Conservation (phyloP, 2,888 invertebrate species). For the Desoria tigrina region DNA sequence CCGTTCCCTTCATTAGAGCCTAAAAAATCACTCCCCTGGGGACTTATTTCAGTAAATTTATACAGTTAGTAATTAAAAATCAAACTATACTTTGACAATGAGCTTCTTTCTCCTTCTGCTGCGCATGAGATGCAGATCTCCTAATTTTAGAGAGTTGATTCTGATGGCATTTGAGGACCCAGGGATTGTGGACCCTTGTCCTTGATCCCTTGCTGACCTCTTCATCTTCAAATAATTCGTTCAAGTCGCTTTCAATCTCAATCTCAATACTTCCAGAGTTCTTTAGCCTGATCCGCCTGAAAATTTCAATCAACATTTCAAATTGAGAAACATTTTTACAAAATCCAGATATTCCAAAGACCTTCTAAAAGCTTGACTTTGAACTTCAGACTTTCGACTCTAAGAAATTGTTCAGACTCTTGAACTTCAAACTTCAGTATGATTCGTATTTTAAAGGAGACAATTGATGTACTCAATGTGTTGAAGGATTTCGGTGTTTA, state of each 20-base stretch:
- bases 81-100: conserved; percentile 42
- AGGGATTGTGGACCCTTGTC: conserved; percentile 58
- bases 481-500: too few species aligned
- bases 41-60: too few species aligned
- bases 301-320: too few species aligned
- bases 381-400: too few species aligned
- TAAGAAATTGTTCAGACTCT: too few species aligned
- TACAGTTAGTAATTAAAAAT: too few species aligned
- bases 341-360: not conserved
- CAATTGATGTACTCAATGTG: too few species aligned
- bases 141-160: conserved; percentile 57
- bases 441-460: too few species aligned
- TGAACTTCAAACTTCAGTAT: too few species aligned
- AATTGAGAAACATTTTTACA: too few species aligned
- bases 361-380: not conserved
- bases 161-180: conserved; percentile 61
- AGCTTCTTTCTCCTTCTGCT: conserved; percentile 41
- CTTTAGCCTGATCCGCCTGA: conserved; percentile 56
- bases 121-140: conserved; percentile 49
- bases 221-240: conserved; percentile 55
- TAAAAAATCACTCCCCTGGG: too few species aligned
- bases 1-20: too few species aligned
- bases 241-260: conserved; percentile 54
- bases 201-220: conserved; percentile 15
- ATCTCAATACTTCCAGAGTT: conserved; percentile 57